phyloP scores from a whole-genome alignment of 2,113 vertebrate genomes.

The Rhea pennata region DNA sequence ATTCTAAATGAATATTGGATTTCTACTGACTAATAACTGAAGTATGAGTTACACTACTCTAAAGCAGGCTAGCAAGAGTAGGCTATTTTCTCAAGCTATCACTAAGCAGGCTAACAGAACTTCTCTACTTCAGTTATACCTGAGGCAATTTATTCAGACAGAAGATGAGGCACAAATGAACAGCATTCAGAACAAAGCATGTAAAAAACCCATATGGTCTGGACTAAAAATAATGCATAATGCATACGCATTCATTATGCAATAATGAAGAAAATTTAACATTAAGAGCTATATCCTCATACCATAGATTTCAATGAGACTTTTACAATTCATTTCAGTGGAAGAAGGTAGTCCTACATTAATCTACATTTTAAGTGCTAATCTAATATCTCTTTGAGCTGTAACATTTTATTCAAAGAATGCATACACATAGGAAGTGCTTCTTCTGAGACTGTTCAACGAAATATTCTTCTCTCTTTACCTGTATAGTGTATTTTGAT shows the following conservation, averaged over 20 bases:
- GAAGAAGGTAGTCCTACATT: neutral
- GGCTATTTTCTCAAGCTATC: neutral
- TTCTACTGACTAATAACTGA: neutral
- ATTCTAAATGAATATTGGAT: neutral
- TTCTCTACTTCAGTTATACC: neutral
- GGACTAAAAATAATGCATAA: neutral
- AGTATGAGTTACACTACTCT: fast-evolving
- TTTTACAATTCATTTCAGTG: neutral
- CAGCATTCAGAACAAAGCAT: neutral
- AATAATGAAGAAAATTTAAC: neutral
- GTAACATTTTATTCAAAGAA: neutral
- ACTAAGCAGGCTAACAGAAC: neutral
- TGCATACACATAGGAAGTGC: neutral
- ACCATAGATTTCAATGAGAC: neutral
- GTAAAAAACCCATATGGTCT: neutral
- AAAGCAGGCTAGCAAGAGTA: neutral
- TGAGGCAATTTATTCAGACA: neutral
- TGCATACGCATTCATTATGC: neutral
- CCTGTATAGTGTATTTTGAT: neutral
- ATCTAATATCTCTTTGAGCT: neutral
- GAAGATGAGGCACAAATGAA: neutral
- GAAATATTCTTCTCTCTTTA: neutral
- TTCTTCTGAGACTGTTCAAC: neutral
- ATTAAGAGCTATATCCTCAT: neutral
- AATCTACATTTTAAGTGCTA: neutral